A percentile compares a stretch with the other conserved stretches of the same genome.
Conservation (phyloP, 2,888 invertebrate genomes). For the Mimas tiliae region DNA sequence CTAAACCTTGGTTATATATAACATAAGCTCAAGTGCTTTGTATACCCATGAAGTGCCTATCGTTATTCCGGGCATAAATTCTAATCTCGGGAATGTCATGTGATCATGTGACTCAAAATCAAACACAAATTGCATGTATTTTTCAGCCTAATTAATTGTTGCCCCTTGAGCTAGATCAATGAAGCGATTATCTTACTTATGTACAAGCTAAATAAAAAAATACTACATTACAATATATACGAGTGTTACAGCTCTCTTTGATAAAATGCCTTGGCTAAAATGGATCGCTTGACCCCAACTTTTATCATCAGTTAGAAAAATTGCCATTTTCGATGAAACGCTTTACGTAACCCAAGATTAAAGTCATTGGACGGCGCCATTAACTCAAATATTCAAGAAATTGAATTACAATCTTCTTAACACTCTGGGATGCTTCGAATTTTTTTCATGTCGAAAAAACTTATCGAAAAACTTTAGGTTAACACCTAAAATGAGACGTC, state of each 20-base stretch:
- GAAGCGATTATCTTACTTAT: no score
- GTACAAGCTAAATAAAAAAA: no score
- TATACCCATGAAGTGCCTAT: no score
- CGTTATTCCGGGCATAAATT: no score
- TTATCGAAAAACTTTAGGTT: slow-evolving; percentile 58
- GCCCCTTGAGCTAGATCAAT: no score
- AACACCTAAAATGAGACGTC: slow-evolving; percentile 66
- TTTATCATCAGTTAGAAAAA: background rate
- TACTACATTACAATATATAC: background rate
- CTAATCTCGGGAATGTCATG: no score
- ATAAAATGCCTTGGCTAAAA: no score
- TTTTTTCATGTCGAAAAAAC: slow-evolving; percentile 40
- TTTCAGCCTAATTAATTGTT: no score
- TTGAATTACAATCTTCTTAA: slow-evolving; percentile 49
- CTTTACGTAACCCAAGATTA: slow-evolving; percentile 22
- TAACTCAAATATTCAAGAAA: slow-evolving; percentile 32
- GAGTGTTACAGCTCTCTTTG: background rate
- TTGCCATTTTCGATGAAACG: slow-evolving; percentile 8
- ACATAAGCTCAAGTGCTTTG: no score
- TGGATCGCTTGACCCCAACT: background rate
- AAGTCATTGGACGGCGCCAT: slow-evolving; percentile 25
- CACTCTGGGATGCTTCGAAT: slow-evolving; percentile 32
- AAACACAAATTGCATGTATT: no score
- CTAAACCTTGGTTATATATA: background rate
- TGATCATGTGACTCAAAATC: no score